These are phyloP conservation scores for Atlantisia rogersi DNA, from an alignment of 2,113 vertebrate species.

Conservation along the genomic window DNA sequence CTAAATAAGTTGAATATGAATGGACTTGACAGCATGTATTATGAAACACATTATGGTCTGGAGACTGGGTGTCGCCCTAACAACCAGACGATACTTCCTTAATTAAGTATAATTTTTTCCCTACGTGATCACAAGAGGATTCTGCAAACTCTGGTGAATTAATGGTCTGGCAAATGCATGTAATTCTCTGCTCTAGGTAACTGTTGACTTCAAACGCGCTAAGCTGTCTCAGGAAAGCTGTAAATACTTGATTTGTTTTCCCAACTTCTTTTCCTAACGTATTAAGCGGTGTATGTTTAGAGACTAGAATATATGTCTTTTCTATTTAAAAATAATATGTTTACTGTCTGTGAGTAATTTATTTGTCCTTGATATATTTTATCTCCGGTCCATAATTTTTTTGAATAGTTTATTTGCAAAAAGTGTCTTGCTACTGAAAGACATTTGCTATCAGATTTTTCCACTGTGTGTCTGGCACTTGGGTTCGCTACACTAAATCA, in stretches of 20 bases:
- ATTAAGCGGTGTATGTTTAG: not conserved
- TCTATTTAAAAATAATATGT: not conserved
- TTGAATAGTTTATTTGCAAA: slow-evolving; percentile 16
- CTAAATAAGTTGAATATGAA: slow-evolving; percentile 32
- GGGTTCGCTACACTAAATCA: slow-evolving; percentile 21
- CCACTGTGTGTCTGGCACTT: not conserved
- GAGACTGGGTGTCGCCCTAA: slow-evolving; percentile 34
- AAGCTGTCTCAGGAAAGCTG: not conserved
- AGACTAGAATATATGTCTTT: not conserved
- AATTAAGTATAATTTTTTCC: slow-evolving; percentile 48
- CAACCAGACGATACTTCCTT: slow-evolving; percentile 34
- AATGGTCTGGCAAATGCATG: slow-evolving; percentile 17
- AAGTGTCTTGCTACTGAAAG: not conserved
- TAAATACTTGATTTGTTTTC: not conserved
- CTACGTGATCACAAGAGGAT: not conserved
- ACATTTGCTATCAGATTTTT: not conserved
- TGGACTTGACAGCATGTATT: slow-evolving; percentile 46
- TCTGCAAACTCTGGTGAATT: slow-evolving; percentile 25
- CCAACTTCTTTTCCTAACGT: not conserved
- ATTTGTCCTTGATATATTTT: not conserved
- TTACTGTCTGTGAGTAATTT: not conserved
- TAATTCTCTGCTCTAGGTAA: slow-evolving; percentile 38
- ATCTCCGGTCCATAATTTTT: not conserved
- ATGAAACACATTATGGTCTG: not conserved
- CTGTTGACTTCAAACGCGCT: not conserved